Percentiles rank a stretch among this genome's conserved stretches.
phyloP scores from a whole-genome alignment of 92 coral and sea anemone genomes.

The Parazoanthus darwini region DNA sequence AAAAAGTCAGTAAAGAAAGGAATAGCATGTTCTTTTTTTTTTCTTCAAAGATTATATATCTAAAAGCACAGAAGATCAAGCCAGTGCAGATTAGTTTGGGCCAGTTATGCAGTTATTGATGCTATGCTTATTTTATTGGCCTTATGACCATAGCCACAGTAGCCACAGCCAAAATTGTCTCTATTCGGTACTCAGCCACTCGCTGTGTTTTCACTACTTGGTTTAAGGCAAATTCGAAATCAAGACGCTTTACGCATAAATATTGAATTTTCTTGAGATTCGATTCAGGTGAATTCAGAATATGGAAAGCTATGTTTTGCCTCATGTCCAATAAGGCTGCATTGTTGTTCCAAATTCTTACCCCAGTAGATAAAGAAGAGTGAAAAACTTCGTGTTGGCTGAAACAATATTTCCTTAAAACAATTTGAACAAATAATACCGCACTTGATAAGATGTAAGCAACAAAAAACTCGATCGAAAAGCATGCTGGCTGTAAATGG shows the following conservation, averaged over 20 bases:
- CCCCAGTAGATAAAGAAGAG: neutral
- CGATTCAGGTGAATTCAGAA: neutral
- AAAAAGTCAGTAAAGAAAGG: no score
- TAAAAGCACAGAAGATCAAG: neutral
- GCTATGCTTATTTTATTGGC: neutral
- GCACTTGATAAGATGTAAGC: no score
- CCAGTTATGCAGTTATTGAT: neutral
- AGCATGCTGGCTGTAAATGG: neutral
- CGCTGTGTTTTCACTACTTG: neutral
- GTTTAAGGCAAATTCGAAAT: neutral
- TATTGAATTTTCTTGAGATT: neutral
- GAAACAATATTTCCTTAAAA: no score
- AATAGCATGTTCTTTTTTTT: no score
- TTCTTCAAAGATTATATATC: no score
- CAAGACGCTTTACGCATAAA: neutral
- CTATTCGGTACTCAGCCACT: neutral
- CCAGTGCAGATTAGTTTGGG: neutral
- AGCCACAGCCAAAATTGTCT: neutral
- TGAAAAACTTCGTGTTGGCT: neutral
- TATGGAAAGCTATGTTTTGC: neutral
- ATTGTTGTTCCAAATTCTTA: neutral
- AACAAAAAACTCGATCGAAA: neutral
- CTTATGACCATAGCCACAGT: neutral
- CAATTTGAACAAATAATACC: no score
- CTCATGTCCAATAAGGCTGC: neutral